phyloP scores from a whole-genome alignment of 30 jellyfish, hydroid and myxozoan genomes.

The Cassiopea xamachana region DNA sequence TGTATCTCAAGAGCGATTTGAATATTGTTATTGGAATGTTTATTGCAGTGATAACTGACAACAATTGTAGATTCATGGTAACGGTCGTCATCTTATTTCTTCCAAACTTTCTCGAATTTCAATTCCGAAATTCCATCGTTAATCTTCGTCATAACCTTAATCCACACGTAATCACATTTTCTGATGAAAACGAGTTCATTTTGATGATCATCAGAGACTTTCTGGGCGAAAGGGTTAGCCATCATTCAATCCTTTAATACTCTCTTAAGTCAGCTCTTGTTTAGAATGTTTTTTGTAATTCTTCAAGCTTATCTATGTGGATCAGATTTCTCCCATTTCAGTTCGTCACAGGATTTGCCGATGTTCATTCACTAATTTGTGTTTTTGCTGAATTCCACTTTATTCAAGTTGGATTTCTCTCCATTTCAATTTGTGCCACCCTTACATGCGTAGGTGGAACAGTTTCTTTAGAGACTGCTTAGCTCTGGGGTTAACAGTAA shows the following conservation, averaged over 20 bases:
- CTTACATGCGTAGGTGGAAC: neutral
- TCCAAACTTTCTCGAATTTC: slow-evolving; percentile 45
- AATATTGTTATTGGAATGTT: neutral
- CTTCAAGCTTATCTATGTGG: slow-evolving; percentile 16
- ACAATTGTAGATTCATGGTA: slow-evolving; percentile 11
- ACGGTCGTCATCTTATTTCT: slow-evolving; percentile 37
- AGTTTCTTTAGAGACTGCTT: neutral
- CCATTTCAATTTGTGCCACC: neutral
- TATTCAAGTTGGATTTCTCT: neutral
- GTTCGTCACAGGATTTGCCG: slow-evolving; percentile 3
- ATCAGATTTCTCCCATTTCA: slow-evolving; percentile 19
- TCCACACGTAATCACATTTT: slow-evolving; percentile 28
- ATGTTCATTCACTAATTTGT: neutral
- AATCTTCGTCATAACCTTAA: slow-evolving; percentile 39
- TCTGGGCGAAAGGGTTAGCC: slow-evolving; percentile 23
- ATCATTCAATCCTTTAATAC: slow-evolving; percentile 9
- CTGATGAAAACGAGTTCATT: slow-evolving; percentile 13
- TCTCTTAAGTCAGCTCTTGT: slow-evolving; percentile 25
- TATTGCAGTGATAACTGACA: neutral
- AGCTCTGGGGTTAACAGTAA: neutral
- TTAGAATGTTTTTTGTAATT: neutral
- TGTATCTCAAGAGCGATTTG: too few relatives aligned
- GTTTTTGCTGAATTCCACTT: neutral
- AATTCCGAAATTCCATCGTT: slow-evolving; percentile 28
- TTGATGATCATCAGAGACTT: slow-evolving; percentile 4